Evolutionary conservation across 1,140 invertebrate species (phyloP).

Genomic region (Drosophila truncata): DNA sequence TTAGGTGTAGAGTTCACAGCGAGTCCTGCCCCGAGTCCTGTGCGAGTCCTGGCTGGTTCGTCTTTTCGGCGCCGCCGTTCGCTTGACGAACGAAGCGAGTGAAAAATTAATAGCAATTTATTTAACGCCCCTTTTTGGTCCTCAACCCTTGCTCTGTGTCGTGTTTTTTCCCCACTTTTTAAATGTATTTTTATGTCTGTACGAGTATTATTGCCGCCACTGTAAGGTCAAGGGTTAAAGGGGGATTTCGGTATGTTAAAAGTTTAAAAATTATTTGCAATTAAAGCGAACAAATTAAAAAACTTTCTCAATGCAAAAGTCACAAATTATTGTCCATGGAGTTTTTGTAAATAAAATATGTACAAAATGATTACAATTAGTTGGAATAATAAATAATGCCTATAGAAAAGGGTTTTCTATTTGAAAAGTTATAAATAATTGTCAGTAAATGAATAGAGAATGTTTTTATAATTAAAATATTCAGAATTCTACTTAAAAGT

Average conservation of each 20-base stretch:
- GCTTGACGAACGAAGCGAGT: slow-evolving; percentile 74
- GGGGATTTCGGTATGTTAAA: slow-evolving; percentile 21
- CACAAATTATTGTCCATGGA: slow-evolving; percentile 26
- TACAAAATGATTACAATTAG: slow-evolving; percentile 57
- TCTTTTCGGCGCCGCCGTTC: slow-evolving; percentile 61
- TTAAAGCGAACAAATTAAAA: slow-evolving; percentile 81
- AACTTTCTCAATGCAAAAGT: slow-evolving; percentile 53
- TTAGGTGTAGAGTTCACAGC: slow-evolving; percentile 64
- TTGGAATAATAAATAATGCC: slow-evolving; percentile 28
- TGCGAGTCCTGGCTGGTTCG: slow-evolving; percentile 32
- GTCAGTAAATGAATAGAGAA: neutral
- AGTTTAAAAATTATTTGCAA: slow-evolving; percentile 81
- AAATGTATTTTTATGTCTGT: slow-evolving; percentile 62
- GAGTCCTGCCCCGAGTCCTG: slow-evolving; percentile 10
- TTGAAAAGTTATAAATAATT: neutral
- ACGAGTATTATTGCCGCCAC: slow-evolving; percentile 20
- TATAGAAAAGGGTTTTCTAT: neutral
- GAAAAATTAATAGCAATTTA: slow-evolving; percentile 85
- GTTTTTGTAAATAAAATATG: slow-evolving; percentile 23
- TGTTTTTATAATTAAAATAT: neutral
- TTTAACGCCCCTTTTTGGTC: slow-evolving; percentile 46
- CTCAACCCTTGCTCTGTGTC: slow-evolving; percentile 14
- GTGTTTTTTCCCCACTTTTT: slow-evolving; percentile 34
- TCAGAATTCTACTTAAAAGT: neutral
- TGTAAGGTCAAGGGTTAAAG: slow-evolving; percentile 60